Percentiles rank a stretch among this genome's conserved stretches.
phyloP scores from a whole-genome alignment of 2,888 invertebrate species.

The Brachynemurus nebulosus region DNA sequence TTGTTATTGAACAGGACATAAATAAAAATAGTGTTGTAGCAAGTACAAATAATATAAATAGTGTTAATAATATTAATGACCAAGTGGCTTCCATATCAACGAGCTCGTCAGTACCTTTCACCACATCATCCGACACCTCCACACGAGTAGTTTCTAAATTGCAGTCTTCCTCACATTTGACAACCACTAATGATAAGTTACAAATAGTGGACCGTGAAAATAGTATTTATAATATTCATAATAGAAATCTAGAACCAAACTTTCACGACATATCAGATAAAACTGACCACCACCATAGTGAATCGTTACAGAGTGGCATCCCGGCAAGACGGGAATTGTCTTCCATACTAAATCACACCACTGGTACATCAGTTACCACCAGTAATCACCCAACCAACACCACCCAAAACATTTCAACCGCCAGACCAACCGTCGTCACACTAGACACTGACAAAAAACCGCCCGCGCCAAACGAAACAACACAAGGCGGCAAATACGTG shows the following conservation, averaged over 20 bases:
- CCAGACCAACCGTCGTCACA: not conserved
- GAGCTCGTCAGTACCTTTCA: not conserved
- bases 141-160: not conserved
- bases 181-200: no score
- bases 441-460: slow-evolving; percentile 14
- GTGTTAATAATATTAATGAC: slow-evolving; percentile 10
- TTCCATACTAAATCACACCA: not conserved
- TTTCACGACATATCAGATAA: not conserved
- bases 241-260: not conserved
- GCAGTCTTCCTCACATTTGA: slow-evolving; percentile 1
- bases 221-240: not conserved
- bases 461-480: slow-evolving; percentile 11
- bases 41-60: slow-evolving; percentile 9
- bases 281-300: no score
- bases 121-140: not conserved
- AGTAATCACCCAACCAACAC: not conserved
- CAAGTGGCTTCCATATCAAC: slow-evolving; percentile 19
- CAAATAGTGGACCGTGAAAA: no score
- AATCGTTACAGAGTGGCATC: not conserved
- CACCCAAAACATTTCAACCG: not conserved
- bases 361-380: not conserved
- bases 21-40: not conserved
- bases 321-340: not conserved
- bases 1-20: not conserved
- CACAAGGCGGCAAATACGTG: slow-evolving; percentile 51